Base-by-base conservation (phyloP, 1,140 invertebrate genomes). In the Aphis craccivora region DNA sequence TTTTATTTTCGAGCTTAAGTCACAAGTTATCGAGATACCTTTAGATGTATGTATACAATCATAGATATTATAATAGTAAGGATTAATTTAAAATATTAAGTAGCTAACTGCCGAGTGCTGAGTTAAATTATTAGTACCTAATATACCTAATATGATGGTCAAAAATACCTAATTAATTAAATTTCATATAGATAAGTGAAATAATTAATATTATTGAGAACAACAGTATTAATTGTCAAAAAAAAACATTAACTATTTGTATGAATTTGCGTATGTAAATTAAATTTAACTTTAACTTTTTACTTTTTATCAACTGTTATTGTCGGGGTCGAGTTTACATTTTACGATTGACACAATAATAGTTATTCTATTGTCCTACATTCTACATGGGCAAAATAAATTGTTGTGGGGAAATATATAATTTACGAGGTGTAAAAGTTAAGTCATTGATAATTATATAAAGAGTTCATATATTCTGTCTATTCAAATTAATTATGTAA, bases 1-100 rank as follows among this genome's bases (percentile, higher is more conserved):
- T n/a, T 97, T 97, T 94, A 96, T 98, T 83, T 96, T 96, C n/a
- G 96, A 96, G 89, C 94, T 98, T 76, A 96, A 97, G 93, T 96
- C 97, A 7, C 96, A 97, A 30, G 97, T 97, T 30, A 95, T 98
- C 83, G 97, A 97, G 94, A 96, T 98, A 94, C 97, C 97, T 25
- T 95, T 98, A 76, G 97, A 98, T 94, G 96, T 96, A 94, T 95
- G 95, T 95, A 90, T 93, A 84, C 93, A 91, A 55, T 83, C 30
- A 55, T 67, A n/a, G 18, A 90, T 93, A 84, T 91, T 87, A 55
- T 83, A 86, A 55, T 67, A n/a, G 18, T 76, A n/a, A 76, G 25
- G 51, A 88, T 88, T 45, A 88, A 51, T 88, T 48, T 88, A 51
- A 35, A 88, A 20, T 67, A 4, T 30, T 67, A 67, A 67, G 60